Evolutionary conservation across 1,140 invertebrate species (phyloP), one percentile per base, ranked within the genome.

Genomic region (Nymphalis io): DNA sequence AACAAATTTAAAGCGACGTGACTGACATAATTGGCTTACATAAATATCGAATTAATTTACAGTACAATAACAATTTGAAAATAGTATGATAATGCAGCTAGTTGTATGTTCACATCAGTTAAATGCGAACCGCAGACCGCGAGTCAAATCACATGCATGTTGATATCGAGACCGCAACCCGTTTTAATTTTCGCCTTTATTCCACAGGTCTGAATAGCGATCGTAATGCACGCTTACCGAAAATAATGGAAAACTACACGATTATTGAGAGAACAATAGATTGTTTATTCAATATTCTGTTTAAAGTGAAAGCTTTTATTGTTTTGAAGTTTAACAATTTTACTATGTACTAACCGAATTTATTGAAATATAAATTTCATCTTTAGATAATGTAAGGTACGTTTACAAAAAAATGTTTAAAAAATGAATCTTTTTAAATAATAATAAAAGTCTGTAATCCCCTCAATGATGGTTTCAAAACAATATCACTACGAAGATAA

Each of bases 121-220:
- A 38, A 66, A 60, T 59, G 48, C 23, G 16, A 10, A 60, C 74
- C 74, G 40, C 74, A 72, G 59, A 68, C 66, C 74, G 62, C 70
- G 59, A 40, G 70, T 75, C 67, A 72, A 72, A 75, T 75, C 74
- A 70, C 70, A 74, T 70, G 67, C 68, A 70, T 66, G 66, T 55
- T 74, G 64, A 70, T 66, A 70, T 67, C 57, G 55, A 51, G 53
- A 70, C 68, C 68, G 64, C 66, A 70, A 12, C 16, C 10, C 38
- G 59, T 21, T 60, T 60, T 44, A 11, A 60, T 60, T 23, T 60
- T 48, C 23, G 11, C 42, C 60, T 55, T 55, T 55, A 55, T 55
- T 27, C 51, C 23, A 55, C 51, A 15, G n/a, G 21, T 27, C 13
- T 55, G 21, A 55, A 48, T 48, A 12, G 27, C 2, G 20, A 21